A percentile compares a stretch with the other conserved stretches of the same genome.
phyloP scores from a whole-genome alignment of 1,140 invertebrate species.

The Diorhabda sublineata region DNA sequence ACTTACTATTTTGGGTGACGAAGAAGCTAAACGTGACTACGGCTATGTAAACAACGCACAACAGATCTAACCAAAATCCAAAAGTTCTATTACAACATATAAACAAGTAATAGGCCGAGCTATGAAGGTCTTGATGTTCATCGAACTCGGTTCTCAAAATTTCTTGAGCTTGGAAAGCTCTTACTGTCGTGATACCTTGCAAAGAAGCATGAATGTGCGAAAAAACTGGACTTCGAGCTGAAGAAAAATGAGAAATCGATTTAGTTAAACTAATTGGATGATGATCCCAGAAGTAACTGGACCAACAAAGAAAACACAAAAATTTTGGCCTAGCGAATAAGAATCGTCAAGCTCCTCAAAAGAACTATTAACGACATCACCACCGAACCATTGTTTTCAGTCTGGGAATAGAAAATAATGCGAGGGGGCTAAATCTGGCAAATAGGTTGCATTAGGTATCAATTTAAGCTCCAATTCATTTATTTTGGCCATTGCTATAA shows the following conservation, averaged over 20 bases:
- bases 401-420: too few species aligned
- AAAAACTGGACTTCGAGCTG: constrained; percentile 77
- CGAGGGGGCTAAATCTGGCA: too few species aligned
- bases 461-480: too few species aligned
- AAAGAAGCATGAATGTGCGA: constrained; percentile 84
- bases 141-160: constrained; percentile 50
- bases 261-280: too few species aligned
- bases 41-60: constrained; percentile 70
- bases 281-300: too few species aligned
- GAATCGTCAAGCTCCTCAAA: too few species aligned
- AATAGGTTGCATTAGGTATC: too few species aligned
- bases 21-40: constrained; percentile 68
- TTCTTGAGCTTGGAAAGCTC: constrained; percentile 75
- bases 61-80: constrained; percentile 73
- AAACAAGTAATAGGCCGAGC: constrained; percentile 63
- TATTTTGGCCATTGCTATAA: too few species aligned
- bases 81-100: constrained; percentile 62
- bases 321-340: too few species aligned
- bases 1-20: constrained; percentile 54
- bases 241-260: constrained; percentile 3
- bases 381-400: too few species aligned
- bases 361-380: too few species aligned
- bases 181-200: constrained; percentile 84
- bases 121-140: constrained; percentile 56
- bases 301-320: too few species aligned